Evolutionary conservation across 2,113 vertebrate species (phyloP).

Genomic region (Gavia stellata): DNA sequence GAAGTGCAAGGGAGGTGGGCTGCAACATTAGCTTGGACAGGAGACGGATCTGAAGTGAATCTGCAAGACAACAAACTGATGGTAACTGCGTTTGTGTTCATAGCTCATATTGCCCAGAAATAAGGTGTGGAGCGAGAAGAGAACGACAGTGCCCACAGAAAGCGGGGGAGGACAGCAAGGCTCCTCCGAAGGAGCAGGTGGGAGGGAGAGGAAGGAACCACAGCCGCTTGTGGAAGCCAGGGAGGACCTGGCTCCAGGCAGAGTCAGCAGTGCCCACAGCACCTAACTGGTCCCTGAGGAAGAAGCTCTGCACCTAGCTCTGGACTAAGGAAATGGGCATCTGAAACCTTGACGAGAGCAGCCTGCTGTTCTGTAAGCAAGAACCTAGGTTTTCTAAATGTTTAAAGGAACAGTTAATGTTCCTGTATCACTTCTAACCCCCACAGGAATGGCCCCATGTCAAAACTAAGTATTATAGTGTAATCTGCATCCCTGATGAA

Average conservation of each 20-base stretch:
- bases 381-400: not conserved
- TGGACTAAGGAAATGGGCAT: not conserved
- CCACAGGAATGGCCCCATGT: not conserved
- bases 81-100: not conserved
- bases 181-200: accelerated
- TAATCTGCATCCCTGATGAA: not conserved
- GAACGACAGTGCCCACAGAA: not conserved
- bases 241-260: not conserved
- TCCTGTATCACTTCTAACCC: not conserved
- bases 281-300: not conserved
- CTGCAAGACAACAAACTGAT: not conserved
- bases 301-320: not conserved
- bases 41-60: not conserved
- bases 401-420: not conserved
- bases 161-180: not conserved
- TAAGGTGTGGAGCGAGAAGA: not conserved
- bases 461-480: not conserved
- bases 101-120: not conserved
- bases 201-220: not conserved
- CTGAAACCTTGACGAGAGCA: not conserved
- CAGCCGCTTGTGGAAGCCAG: not conserved
- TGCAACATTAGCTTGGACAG: not conserved
- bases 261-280: not conserved
- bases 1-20: not conserved
- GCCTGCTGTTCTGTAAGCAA: not conserved